These are phyloP conservation scores for Rhea pennata DNA, from an alignment of 2,113 vertebrate species.

Conservation along the genomic window DNA sequence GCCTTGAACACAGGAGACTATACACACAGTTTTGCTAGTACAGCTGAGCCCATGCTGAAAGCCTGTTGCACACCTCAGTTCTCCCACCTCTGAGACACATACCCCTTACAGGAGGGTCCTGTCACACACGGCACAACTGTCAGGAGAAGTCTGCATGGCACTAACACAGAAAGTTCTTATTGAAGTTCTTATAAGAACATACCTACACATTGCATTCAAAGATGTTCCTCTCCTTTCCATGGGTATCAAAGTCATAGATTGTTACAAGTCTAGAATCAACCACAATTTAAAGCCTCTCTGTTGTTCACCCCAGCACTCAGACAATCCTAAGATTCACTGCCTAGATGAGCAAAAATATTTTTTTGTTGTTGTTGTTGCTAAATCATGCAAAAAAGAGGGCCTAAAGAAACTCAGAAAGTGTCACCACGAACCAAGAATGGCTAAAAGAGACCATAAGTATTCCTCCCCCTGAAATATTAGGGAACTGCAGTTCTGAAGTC, in stretches of 20 bases:
- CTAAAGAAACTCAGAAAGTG: background rate
- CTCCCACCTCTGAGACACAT: background rate
- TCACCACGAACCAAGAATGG: background rate
- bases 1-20: background rate
- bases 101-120: background rate
- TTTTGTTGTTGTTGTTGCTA: background rate
- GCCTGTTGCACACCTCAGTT: background rate
- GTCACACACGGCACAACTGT: background rate
- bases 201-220: rapidly evolving
- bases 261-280: background rate
- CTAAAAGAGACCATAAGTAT: background rate
- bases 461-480: background rate
- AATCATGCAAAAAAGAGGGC: background rate
- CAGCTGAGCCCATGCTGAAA: rapidly evolving
- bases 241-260: background rate
- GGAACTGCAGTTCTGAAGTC: background rate
- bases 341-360: background rate
- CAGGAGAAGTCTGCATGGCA: background rate
- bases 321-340: background rate
- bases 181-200: too few relatives aligned
- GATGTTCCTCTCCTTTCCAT: background rate
- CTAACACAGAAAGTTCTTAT: too few relatives aligned
- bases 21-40: background rate
- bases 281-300: background rate
- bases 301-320: background rate